These are phyloP conservation scores for Thunnus albacares DNA, from an alignment of 2,797 vertebrate species.

Conservation along the genomic window DNA sequence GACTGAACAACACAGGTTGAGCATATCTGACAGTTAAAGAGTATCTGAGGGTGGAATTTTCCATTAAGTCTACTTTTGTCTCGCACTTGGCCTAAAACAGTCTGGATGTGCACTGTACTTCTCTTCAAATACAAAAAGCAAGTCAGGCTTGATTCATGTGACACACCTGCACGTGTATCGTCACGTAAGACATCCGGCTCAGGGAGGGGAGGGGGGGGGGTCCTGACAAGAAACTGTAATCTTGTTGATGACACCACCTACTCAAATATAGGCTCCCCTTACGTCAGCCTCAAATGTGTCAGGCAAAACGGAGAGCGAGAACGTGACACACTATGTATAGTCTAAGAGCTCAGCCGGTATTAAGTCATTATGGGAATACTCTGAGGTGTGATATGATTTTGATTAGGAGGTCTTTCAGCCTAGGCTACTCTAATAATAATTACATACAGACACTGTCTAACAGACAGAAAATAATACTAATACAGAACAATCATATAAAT, in stretches of 20 bases:
- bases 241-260: slow-evolving; percentile 57
- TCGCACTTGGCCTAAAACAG: slow-evolving; percentile 30
- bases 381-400: slow-evolving; percentile 43
- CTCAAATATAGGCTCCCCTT: slow-evolving; percentile 66
- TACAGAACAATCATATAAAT: not conserved
- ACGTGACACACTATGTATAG: slow-evolving; percentile 69
- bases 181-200: slow-evolving; percentile 42
- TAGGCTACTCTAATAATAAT: not conserved
- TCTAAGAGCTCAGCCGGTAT: slow-evolving; percentile 49
- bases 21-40: slow-evolving; percentile 12
- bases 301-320: slow-evolving; percentile 58
- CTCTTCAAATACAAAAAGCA: slow-evolving; percentile 22
- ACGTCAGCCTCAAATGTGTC: slow-evolving; percentile 69
- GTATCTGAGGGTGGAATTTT: slow-evolving; percentile 22
- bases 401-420: slow-evolving; percentile 30
- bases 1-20: slow-evolving; percentile 2
- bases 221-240: slow-evolving; percentile 59
- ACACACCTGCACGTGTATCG: slow-evolving; percentile 56
- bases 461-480: not conserved
- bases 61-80: slow-evolving; percentile 39
- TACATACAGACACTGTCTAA: not conserved
- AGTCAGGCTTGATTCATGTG: slow-evolving; percentile 49
- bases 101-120: slow-evolving; percentile 11
- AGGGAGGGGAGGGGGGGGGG: slow-evolving; percentile 12
- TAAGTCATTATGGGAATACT: slow-evolving; percentile 54